These are phyloP conservation scores for Bruchidius siliquastri DNA, from an alignment of 2,888 invertebrate genomes.

Conservation along the genomic window DNA sequence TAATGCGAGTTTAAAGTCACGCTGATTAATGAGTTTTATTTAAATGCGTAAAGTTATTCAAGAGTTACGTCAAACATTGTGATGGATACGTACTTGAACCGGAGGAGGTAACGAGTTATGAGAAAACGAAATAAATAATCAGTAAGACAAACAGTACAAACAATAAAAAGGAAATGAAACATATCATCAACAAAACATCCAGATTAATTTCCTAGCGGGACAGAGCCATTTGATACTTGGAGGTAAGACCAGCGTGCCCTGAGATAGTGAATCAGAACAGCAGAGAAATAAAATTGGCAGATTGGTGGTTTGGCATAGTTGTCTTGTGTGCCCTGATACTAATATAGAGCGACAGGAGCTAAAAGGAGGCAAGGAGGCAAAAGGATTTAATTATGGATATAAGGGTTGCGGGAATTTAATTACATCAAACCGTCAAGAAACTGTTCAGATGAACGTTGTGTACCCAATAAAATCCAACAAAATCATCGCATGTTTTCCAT, in stretches of 20 bases:
- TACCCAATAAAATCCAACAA: too few relatives aligned
- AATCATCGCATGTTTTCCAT: too few relatives aligned
- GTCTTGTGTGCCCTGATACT: slow-evolving; percentile 26
- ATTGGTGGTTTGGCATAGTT: slow-evolving; percentile 21
- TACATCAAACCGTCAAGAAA: neutral
- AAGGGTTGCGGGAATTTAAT: neutral
- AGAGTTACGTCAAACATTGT: neutral
- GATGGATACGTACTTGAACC: neutral
- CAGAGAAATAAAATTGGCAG: slow-evolving; percentile 30
- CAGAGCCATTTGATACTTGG: slow-evolving; percentile 56
- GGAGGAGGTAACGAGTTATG: slow-evolving; percentile 49
- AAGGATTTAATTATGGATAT: slow-evolving; percentile 10
- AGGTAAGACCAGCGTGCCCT: slow-evolving; percentile 47
- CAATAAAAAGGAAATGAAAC: slow-evolving; percentile 43
- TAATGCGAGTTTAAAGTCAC: neutral
- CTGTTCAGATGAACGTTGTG: neutral
- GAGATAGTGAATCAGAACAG: slow-evolving; percentile 35
- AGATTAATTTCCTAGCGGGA: slow-evolving; percentile 51
- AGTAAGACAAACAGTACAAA: slow-evolving; percentile 35
- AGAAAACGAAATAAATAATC: slow-evolving; percentile 13
- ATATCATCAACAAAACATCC: slow-evolving; percentile 50
- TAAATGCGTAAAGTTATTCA: neutral
- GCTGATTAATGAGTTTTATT: neutral
- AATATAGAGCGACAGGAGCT: slow-evolving; percentile 21
- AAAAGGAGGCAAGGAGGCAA: slow-evolving; percentile 17